A percentile compares a stretch with the other conserved stretches of the same genome.
phyloP scores from a whole-genome alignment of 64 coral and sea anemone species.

The Astreopora myriophthalma region DNA sequence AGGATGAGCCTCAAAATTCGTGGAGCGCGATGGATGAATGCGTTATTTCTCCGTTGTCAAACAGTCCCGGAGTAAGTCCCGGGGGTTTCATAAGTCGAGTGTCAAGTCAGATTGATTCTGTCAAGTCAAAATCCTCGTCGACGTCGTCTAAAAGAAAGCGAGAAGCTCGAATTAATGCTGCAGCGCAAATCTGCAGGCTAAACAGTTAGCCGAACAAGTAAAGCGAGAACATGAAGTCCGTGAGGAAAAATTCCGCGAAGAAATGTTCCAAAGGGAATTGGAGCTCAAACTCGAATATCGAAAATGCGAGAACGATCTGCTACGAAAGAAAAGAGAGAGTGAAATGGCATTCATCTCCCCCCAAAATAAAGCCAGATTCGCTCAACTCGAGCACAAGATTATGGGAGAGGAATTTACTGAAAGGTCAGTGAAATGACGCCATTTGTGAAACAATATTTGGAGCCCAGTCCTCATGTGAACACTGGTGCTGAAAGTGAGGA shows the following conservation, averaged over 20 bases:
- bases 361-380: background rate
- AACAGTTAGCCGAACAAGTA: background rate
- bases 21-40: background rate
- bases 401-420: background rate
- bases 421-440: background rate
- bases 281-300: background rate
- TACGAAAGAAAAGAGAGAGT: slow-evolving; percentile 9
- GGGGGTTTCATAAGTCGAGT: background rate
- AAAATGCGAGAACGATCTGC: background rate
- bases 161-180: background rate
- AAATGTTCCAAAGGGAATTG: background rate
- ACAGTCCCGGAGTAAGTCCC: background rate
- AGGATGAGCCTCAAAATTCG: too few relatives aligned
- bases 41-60: background rate
- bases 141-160: background rate
- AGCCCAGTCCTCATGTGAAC: too few relatives aligned
- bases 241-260: background rate
- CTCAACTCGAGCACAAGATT: background rate
- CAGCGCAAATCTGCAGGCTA: background rate
- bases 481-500: background rate
- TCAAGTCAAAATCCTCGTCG: background rate
- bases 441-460: background rate
- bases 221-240: background rate
- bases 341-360: background rate
- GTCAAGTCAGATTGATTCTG: too few relatives aligned